phyloP scores from a whole-genome alignment of 2,797 vertebrate genomes.

The Podarcis siculus region DNA sequence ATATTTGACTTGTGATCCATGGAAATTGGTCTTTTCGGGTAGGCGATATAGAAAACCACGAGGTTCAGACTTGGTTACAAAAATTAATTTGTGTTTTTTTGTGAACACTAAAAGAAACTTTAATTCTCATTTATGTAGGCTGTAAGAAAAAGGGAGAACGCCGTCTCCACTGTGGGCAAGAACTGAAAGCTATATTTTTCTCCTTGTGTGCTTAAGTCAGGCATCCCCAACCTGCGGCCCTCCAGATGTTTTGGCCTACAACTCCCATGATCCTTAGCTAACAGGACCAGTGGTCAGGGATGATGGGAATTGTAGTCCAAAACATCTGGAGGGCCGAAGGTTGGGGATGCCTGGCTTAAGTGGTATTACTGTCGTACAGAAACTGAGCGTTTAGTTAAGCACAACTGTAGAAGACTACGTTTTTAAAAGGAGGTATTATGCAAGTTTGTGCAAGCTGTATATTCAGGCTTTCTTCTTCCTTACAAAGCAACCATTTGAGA shows the following conservation, averaged over 20 bases:
- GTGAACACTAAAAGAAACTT: too few species aligned
- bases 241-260: too few species aligned
- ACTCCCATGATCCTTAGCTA: too few species aligned
- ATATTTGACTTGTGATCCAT: not conserved
- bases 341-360: not conserved
- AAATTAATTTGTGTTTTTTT: not conserved
- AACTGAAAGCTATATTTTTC: constrained; percentile 28
- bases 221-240: too few species aligned
- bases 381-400: constrained; percentile 10
- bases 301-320: too few species aligned
- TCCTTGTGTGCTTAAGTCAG: constrained; percentile 14
- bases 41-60: not conserved
- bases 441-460: not conserved
- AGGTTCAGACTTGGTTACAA: not conserved
- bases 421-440: constrained; percentile 14
- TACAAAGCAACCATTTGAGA: not conserved
- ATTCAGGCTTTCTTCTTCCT: not conserved
- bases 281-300: too few species aligned
- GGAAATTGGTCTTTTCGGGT: too few species aligned
- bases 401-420: not conserved
- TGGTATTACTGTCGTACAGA: not conserved
- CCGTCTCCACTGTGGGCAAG: not conserved
- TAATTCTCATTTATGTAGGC: not conserved
- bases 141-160: not conserved
- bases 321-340: too few species aligned